Evolutionary conservation across 1,140 invertebrate genomes (phyloP), one percentile per base, ranked within the genome.

Genomic region (Trissolcus basalis): DNA sequence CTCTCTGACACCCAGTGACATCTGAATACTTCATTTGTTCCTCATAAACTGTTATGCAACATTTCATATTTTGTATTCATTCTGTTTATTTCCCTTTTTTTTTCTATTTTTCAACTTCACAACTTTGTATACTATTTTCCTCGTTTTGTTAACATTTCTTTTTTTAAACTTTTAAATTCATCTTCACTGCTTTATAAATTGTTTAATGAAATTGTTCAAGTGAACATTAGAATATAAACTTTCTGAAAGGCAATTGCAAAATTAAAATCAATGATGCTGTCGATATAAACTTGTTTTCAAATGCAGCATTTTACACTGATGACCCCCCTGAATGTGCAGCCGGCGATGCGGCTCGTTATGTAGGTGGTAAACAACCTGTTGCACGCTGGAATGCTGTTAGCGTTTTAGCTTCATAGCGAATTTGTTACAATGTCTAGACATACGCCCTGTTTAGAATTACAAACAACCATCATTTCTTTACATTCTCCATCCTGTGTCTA

Each of bases 321-420:
- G 19, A 27, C 19, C 19, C 19, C 6, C 2, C 19, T 27, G 19
- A 27, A 27, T 27, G 19, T 27, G 19, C 19, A 35, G 44, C 32
- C 39, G 32, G 15, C 27, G 15, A 13, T 54, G 50, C 16, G 27
- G 15, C 27, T 44, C 15, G 68, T 50, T 49, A 32, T 49, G 33
- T 49, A 69, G 36, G 41, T 53, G 55, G 47, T 8, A 32, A 49
- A 36, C 67, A 77, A 70, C 67, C 61, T 77, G 74, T 77, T 77
- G 74, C 74, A n/a, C 67, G 36, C 27, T 41, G 61, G 55, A 77
- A 77, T 77, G 61, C 67, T 41, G 60, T 65, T 65, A 36, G 19
- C 16, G 43, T 16, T 72, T 14, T 13, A 44, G 32, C 27, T 13
- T 41, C 44, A 14, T 55, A 58, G 44, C 48, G 36, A 59, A 68